Evolutionary conservation across 2,113 vertebrate species (phyloP).

Genomic region (Brachyhypopomus occidentalis): DNA sequence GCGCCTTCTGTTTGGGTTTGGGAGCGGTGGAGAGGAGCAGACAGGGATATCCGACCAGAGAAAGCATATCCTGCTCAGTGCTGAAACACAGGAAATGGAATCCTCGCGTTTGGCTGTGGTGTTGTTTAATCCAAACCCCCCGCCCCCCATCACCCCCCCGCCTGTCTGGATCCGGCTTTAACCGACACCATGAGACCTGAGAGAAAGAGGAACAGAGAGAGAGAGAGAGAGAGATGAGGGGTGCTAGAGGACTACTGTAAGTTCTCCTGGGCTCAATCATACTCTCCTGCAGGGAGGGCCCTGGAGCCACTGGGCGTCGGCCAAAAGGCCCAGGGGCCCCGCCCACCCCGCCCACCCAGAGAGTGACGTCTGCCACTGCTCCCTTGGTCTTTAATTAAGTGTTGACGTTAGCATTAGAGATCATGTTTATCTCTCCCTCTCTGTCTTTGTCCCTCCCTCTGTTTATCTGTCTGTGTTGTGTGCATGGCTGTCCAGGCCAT

Average conservation of each 20-base stretch:
- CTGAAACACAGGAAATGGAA: constrained; percentile 48
- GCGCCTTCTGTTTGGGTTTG: constrained; percentile 25
- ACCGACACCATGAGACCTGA: constrained; percentile 34
- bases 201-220: constrained; percentile 44
- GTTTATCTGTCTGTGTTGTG: constrained; percentile 28
- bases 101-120: constrained; percentile 34
- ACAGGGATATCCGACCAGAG: constrained; percentile 37
- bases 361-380: constrained; percentile 46
- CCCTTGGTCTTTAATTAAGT: constrained; percentile 61
- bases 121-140: constrained; percentile 43
- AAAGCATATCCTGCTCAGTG: constrained; percentile 28
- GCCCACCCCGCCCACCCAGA: constrained; percentile 38
- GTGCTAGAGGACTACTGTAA: constrained; percentile 33
- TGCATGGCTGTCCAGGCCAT: constrained; percentile 13
- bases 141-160: constrained; percentile 28
- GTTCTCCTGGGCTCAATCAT: constrained; percentile 44
- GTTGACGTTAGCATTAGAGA: constrained; percentile 51
- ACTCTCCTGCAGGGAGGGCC: constrained; percentile 11
- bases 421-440: constrained; percentile 35
- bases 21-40: constrained; percentile 32
- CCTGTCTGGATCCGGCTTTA: constrained; percentile 21
- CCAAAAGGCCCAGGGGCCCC: constrained; percentile 38
- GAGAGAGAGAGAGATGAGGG: constrained; percentile 50
- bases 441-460: neutral
- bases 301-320: constrained; percentile 14